A percentile compares a stretch with the other conserved stretches of the same genome.
Conservation (phyloP, 2,113 vertebrate species). For the Pollimyrus isidori region DNA sequence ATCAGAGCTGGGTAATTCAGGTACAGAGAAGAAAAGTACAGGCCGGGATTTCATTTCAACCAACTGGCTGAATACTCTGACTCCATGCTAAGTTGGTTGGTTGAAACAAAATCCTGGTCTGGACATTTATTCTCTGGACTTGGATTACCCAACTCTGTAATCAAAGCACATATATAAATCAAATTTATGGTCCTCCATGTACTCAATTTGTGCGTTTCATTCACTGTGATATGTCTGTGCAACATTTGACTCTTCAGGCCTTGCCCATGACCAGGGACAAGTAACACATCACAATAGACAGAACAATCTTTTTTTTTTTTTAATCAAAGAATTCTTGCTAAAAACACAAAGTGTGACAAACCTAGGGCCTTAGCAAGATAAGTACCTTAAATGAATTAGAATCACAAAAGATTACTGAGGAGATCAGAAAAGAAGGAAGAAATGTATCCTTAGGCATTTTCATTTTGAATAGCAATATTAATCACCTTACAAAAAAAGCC, state of each 20-base stretch:
- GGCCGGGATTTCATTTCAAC: too few relatives aligned
- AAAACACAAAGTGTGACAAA: not conserved
- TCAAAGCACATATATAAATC: not conserved
- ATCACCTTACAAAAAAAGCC: not conserved
- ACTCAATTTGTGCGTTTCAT: not conserved
- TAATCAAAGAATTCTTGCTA: not conserved
- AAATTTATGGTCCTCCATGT: not conserved
- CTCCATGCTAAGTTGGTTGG: too few relatives aligned
- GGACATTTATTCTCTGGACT: too few relatives aligned
- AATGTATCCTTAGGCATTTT: not conserved
- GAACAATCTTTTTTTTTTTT: too few relatives aligned
- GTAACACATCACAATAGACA: not conserved
- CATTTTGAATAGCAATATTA: not conserved
- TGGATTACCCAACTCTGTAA: not conserved
- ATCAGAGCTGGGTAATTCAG: too few relatives aligned
- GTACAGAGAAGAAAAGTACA: too few relatives aligned
- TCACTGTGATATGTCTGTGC: not conserved
- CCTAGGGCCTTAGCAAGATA: not conserved
- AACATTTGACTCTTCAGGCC: not conserved
- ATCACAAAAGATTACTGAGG: not conserved
- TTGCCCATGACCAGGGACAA: not conserved
- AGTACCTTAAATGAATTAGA: not conserved
- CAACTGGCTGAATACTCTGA: too few relatives aligned
- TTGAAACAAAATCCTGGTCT: too few relatives aligned
- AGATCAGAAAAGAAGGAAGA: not conserved